Evolutionary conservation across 2,888 invertebrate species (phyloP).

Genomic region (Metacarcinus magister): DNA sequence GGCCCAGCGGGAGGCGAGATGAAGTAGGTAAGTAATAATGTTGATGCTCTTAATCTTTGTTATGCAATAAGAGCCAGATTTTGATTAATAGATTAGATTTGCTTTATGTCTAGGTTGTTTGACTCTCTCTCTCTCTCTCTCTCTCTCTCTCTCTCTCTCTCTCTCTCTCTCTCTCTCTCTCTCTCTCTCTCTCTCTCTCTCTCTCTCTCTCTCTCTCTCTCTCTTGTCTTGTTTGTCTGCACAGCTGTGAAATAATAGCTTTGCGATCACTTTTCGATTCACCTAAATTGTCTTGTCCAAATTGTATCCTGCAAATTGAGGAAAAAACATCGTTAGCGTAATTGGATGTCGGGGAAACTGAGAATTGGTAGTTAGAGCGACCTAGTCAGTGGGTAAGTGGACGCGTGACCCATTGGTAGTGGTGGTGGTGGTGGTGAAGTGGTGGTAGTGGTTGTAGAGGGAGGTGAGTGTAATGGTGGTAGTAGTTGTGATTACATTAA

Average conservation of each 20-base stretch:
- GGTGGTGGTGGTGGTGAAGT: neutral
- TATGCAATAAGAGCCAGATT: no score
- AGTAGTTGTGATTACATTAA: neutral
- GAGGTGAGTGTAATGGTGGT: neutral
- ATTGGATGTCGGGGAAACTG: conserved; percentile 38
- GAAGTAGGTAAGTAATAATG: neutral
- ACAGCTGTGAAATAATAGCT: conserved; percentile 18
- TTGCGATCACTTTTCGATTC: conserved; percentile 41
- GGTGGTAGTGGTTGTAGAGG: neutral
- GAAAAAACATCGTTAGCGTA: conserved; percentile 35
- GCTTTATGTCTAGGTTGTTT: neutral
- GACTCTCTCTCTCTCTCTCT: conserved; percentile 32
- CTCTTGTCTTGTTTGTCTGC: conserved; percentile 16
- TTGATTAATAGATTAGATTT: neutral
- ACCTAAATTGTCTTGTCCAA: conserved; percentile 41
- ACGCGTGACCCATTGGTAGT: neutral
- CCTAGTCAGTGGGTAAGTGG: neutral
- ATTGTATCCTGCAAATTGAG: conserved; percentile 35
- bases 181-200: conserved; percentile 52
- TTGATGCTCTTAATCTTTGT: no score
- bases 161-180: conserved; percentile 52
- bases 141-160: neutral
- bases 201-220: neutral
- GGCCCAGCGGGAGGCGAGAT: neutral
- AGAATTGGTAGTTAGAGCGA: conserved; percentile 5